Base-by-base conservation (phyloP, 2,888 invertebrate genomes). In the Alviniconcha strummeri region DNA sequence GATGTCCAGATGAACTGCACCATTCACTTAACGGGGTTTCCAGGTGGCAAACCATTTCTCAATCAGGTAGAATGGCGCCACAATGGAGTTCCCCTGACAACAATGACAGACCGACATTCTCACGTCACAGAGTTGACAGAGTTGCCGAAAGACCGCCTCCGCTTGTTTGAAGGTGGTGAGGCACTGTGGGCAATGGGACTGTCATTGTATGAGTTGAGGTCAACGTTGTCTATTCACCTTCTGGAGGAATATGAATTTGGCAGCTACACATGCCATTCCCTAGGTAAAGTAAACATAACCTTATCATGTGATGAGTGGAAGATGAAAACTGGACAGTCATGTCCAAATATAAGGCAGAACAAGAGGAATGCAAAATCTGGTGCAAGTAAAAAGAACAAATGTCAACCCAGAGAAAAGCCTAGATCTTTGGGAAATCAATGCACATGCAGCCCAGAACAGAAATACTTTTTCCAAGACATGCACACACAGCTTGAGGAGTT, bases 1-100 rank as follows among this genome's bases (percentile, higher is more conserved):
- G 78, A 78, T 64, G 78, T 19, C 17, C 52, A 78, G 52, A 78
- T 78, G 78, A 64, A 78, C 36, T 78, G 78, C 64, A 78, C 60
- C 52, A 6, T 6, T 8, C n/a, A 36, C 15, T 11, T 78, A 36
- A 36, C 0, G 6, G 78, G 78, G 7, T 78, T 64, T 60, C 64
- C 78, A 52, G 78, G 78, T 19, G 78, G 78, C 17, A 78, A 52
- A 19, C 78, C 78, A 1, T 64, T 64, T 15, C 13, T 7, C 5
- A 57, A 78, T 19, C 78, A 78, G 78, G 78, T 78, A n/a, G 64
- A 78, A 36, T 78, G 78, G 78, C 78, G 78, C 36, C 78, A 7
- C 11, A 64, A 78, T 64, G 78, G 78, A 6, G 56, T 78, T 11
- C 78, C 78, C 52, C 19, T 78, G 64, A 9, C 9, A 9, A 36